These are phyloP conservation scores for Porites lutea DNA, from an alignment of 64 coral and sea anemone species.

Conservation along the genomic window DNA sequence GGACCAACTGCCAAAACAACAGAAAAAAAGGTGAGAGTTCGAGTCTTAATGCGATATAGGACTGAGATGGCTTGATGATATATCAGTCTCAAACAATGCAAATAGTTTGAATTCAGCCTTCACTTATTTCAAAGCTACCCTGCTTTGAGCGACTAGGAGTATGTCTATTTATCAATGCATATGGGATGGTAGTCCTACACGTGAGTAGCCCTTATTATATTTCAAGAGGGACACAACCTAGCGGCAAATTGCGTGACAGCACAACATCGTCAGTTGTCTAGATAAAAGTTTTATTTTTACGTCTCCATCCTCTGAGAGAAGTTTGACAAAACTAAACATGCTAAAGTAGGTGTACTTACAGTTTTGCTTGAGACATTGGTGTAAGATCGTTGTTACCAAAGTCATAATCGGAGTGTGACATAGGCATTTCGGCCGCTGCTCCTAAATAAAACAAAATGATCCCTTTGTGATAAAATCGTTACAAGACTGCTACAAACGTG, in stretches of 20 bases:
- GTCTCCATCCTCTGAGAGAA: too few species aligned
- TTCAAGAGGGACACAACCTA: too few species aligned
- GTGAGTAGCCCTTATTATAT: too few species aligned
- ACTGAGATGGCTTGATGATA: not conserved
- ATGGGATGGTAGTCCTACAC: too few species aligned
- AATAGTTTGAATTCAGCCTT: too few species aligned
- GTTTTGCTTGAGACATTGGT: constrained; percentile 83
- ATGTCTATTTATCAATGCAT: too few species aligned
- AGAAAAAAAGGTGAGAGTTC: not conserved
- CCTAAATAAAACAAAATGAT: not conserved
- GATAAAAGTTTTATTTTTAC: too few species aligned
- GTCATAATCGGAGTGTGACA: constrained; percentile 89
- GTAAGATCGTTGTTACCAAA: constrained; percentile 80
- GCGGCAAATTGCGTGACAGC: too few species aligned
- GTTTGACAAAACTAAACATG: not conserved
- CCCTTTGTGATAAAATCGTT: not conserved
- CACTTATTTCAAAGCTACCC: too few species aligned
- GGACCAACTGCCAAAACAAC: constrained; percentile 63
- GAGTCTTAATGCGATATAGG: not conserved
- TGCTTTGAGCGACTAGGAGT: too few species aligned
- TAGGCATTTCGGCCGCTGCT: constrained; percentile 76
- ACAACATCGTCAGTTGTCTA: too few species aligned
- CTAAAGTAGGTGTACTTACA: constrained; percentile 43
- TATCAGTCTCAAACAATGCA: too few species aligned
- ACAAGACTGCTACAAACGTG: not conserved